Evolutionary conservation across 1,140 invertebrate species (phyloP).

Genomic region (Gyrodactylus bullatarudis): DNA sequence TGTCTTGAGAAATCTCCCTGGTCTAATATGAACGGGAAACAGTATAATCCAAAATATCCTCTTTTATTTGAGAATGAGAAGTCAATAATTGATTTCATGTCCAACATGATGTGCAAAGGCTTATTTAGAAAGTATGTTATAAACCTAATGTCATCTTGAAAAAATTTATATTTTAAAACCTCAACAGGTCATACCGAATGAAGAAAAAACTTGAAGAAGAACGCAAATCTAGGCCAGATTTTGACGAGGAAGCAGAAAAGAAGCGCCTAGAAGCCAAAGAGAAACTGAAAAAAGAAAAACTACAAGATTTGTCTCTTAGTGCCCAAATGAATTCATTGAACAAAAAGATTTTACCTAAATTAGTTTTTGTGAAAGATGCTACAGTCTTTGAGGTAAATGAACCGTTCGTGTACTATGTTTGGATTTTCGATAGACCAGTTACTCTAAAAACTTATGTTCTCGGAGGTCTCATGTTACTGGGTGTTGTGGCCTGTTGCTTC

Average conservation of each 20-base stretch:
- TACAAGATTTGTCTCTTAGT: not conserved
- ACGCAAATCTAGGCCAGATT: not conserved
- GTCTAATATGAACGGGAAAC: not conserved
- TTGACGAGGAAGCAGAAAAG: not conserved
- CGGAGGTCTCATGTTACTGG: not conserved
- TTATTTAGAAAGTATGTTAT: not conserved
- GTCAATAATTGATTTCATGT: not conserved
- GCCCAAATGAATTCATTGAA: not conserved
- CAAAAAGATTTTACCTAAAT: not conserved
- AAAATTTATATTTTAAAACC: not conserved
- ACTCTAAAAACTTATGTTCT: not conserved
- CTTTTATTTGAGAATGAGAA: not conserved
- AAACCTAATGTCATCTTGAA: too few relatives aligned
- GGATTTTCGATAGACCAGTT: conserved; percentile 1
- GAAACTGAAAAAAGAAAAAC: not conserved
- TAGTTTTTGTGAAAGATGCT: not conserved
- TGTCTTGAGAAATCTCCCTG: not conserved
- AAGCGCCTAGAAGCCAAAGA: not conserved
- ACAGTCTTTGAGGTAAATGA: not conserved
- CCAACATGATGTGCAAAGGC: not conserved
- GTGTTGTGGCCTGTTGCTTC: not conserved
- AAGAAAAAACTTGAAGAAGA: not conserved
- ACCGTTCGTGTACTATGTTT: conserved; percentile 1
- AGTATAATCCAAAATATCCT: not conserved
- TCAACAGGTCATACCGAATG: not conserved